phyloP scores from a whole-genome alignment of 2,888 invertebrate genomes.

The Busseola fusca region DNA sequence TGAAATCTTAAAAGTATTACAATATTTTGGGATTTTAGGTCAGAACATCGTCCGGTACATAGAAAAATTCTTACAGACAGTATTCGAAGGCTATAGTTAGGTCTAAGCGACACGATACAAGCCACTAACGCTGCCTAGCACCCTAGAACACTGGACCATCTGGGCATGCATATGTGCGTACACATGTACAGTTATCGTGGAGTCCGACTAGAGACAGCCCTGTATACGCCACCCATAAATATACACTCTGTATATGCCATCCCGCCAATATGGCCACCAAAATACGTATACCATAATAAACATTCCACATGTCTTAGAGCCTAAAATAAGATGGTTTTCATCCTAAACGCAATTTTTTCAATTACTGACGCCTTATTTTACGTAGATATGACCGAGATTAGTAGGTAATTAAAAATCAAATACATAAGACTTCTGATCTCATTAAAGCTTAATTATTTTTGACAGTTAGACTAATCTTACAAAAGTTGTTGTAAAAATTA shows the following conservation, averaged over 20 bases:
- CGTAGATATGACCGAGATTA: neutral
- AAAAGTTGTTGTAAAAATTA: neutral
- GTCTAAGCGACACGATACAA: slow-evolving; percentile 68
- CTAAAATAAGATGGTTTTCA: too few species aligned
- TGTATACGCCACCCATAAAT: slow-evolving; percentile 25
- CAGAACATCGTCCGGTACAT: slow-evolving; percentile 73
- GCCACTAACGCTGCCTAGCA: slow-evolving; percentile 61
- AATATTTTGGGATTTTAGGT: neutral
- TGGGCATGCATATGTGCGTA: slow-evolving; percentile 79
- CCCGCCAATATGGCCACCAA: too few species aligned
- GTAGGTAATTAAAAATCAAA: neutral
- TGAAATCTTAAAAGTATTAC: too few species aligned
- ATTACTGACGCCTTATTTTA: neutral
- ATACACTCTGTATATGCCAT: neutral
- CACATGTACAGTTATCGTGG: slow-evolving; percentile 55
- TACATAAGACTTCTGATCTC: neutral
- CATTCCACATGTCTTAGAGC: too few species aligned
- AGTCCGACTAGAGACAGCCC: slow-evolving; percentile 33
- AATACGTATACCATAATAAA: too few species aligned
- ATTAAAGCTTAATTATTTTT: neutral
- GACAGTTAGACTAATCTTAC: neutral
- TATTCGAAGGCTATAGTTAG: slow-evolving; percentile 67
- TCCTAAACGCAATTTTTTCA: neutral
- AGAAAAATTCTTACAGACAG: slow-evolving; percentile 65
- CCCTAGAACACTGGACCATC: slow-evolving; percentile 65